Evolutionary conservation across 64 coral and sea anemone species (phyloP), one percentile per base, ranked within the genome.

Genomic region (Porites lutea): DNA sequence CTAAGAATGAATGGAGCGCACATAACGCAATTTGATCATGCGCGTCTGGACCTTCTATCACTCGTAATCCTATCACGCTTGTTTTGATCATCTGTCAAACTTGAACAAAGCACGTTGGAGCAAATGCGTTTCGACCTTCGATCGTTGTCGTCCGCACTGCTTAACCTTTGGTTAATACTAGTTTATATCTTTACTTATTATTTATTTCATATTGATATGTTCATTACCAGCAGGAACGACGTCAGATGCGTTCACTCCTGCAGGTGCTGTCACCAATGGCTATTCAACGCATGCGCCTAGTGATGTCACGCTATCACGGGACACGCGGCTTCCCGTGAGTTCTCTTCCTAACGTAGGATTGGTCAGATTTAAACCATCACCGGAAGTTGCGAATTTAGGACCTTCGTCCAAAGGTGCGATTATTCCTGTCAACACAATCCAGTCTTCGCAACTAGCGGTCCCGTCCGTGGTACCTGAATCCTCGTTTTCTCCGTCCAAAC

Each of bases 331-430:
- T 84, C 61, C 81, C 62, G n/a, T 9, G 18, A 13, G 11, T 45
- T 12, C 78, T 50, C 81, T 84, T 8, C 64, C 81, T 52, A 68
- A 68, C 2, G 81, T 84, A 1, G 81, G 81, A 22, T 84, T 84
- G 37, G 69, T 63, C 50, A 84, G 63, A 84, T 84, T 84, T 60
- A 84, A 84, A 9, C 81, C 81, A 67, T 84, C 81, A 22, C 63
- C 81, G 63, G 81, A 84, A 13, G 81, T 84, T 7, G 64, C 45
- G 19, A 67, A 68, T 2, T 52, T 84, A 10, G 81, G 81, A 2
- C 45, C 63, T 3, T 68, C 64, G 9, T 5, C 60, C 21, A 47
- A 13, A 60, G 2, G 5, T 6, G 37, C 2, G 57, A 6, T 63
- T 44, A 47, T 68, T 10, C 47, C 61, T 9, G 45, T 4, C 4